A percentile compares a stretch with the other conserved stretches of the same genome.
These are phyloP conservation scores for Clarias batrachus DNA, from an alignment of 2,113 vertebrate species.

Conservation along the genomic window DNA sequence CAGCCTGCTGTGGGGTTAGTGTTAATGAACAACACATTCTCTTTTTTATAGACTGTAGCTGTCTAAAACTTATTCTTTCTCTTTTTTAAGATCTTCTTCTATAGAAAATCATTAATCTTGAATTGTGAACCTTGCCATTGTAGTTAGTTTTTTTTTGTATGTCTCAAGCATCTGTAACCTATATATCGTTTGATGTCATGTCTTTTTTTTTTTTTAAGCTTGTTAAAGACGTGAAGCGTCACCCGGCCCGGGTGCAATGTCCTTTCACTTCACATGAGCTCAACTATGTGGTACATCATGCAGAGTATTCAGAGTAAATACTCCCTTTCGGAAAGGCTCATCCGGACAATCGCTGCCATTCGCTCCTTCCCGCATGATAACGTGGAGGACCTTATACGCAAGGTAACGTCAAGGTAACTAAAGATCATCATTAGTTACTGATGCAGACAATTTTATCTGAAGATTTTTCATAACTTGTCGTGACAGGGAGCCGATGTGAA, in stretches of 20 bases:
- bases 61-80: too few species aligned
- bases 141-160: neutral
- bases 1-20: too few species aligned
- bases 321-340: slow-evolving; percentile 91
- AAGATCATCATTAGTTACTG: neutral
- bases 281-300: slow-evolving; percentile 90
- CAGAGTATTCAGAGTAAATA: slow-evolving; percentile 96
- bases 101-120: too few species aligned
- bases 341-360: slow-evolving; percentile 94
- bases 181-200: neutral
- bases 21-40: too few species aligned
- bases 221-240: slow-evolving; percentile 56
- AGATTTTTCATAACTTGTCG: neutral
- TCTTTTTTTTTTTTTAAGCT: slow-evolving; percentile 11
- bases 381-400: slow-evolving; percentile 92
- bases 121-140: neutral
- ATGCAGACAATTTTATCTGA: neutral
- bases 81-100: too few species aligned
- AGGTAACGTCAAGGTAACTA: slow-evolving; percentile 76
- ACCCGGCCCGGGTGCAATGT: slow-evolving; percentile 74
- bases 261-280: slow-evolving; percentile 77
- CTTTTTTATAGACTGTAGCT: too few species aligned
- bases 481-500: slow-evolving; percentile 91
- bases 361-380: slow-evolving; percentile 94
- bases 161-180: neutral